Evolutionary conservation across 2,888 invertebrate species (phyloP).

Genomic region (Saturnia pavonia): DNA sequence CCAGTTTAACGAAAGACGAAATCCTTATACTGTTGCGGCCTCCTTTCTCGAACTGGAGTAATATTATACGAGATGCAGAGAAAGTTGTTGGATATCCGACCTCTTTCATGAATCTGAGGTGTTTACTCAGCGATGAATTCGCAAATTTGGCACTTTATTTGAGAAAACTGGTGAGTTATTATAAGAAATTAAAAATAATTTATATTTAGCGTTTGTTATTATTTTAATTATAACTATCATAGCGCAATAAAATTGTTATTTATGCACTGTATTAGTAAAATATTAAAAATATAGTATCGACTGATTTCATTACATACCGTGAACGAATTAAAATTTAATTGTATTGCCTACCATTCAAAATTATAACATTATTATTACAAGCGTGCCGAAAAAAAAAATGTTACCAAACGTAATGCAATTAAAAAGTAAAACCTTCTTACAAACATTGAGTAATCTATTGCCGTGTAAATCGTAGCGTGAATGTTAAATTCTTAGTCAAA

Average conservation of each 20-base stretch:
- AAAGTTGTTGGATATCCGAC: conserved; percentile 82
- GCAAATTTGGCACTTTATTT: conserved; percentile 80
- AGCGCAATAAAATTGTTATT: background rate
- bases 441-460: background rate
- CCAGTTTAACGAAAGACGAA: conserved; percentile 74
- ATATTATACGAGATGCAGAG: conserved; percentile 74
- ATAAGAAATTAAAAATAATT: background rate
- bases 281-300: background rate
- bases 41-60: conserved; percentile 76
- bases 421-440: background rate
- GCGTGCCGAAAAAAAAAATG: background rate
- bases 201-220: background rate
- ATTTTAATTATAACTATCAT: background rate
- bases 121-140: conserved; percentile 83
- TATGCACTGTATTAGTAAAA: background rate
- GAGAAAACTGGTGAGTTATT: conserved; percentile 76
- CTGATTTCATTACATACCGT: background rate
- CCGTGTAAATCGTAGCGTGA: background rate
- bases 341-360: background rate
- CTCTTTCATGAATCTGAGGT: conserved; percentile 82
- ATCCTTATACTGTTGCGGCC: conserved; percentile 68
- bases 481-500: too few species aligned
- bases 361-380: background rate
- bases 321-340: background rate
- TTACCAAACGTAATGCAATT: background rate